phyloP scores from a whole-genome alignment of 35 echinoderm and acorn worm genomes.

The Heliocidaris tuberculata region DNA sequence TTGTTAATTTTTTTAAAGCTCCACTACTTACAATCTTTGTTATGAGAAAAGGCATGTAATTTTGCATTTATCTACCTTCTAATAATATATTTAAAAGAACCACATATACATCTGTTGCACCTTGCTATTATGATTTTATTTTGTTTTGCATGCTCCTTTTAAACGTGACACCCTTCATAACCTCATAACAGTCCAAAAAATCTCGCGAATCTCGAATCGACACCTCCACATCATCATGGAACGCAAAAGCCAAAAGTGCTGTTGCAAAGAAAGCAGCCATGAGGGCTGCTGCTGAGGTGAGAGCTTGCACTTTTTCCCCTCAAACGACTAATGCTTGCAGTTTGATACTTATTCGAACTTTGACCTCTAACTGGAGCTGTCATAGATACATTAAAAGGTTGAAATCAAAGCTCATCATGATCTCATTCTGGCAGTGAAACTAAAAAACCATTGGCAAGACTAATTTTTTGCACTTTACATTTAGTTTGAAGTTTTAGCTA shows the following conservation, averaged over 20 bases:
- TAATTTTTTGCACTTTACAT: not conserved
- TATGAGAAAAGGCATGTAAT: not conserved
- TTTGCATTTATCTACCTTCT: not conserved
- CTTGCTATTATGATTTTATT: slow-evolving; percentile 15
- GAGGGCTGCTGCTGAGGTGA: slow-evolving; percentile 61
- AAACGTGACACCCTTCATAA: not conserved
- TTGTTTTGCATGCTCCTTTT: slow-evolving; percentile 42
- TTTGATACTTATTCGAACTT: not conserved
- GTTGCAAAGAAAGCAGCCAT: slow-evolving; percentile 59
- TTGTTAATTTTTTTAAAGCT: too few species aligned
- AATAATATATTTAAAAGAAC: not conserved
- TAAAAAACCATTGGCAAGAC: not conserved
- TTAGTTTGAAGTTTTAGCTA: not conserved
- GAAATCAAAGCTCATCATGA: not conserved
- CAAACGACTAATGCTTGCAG: slow-evolving; percentile 11
- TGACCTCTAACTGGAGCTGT: not conserved
- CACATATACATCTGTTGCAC: not conserved
- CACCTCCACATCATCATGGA: slow-evolving; percentile 53
- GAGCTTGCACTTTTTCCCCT: slow-evolving; percentile 21
- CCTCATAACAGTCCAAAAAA: slow-evolving; percentile 44
- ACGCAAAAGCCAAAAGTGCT: slow-evolving; percentile 71
- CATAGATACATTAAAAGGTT: not conserved
- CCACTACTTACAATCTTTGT: too few species aligned
- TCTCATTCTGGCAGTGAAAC: not conserved
- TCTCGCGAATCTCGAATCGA: not conserved